Conservation (phyloP, 1,140 invertebrate genomes). For the Microvelia longipes region DNA sequence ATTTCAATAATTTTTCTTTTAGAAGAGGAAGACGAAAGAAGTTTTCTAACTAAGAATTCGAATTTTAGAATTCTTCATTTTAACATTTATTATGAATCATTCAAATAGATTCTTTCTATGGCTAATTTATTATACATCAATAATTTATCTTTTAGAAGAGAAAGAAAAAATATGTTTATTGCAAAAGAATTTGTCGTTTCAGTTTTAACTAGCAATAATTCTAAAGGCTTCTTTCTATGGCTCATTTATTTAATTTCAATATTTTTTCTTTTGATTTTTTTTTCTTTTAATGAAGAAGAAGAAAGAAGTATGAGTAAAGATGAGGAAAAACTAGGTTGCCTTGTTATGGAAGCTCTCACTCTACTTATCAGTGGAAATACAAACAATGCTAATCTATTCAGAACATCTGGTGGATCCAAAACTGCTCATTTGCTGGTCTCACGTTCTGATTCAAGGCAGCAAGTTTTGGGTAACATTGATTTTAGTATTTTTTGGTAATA, state of each 20-base stretch:
- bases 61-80: too few species aligned
- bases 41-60: too few species aligned
- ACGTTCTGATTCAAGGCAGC: constrained; percentile 62
- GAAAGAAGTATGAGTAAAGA: constrained; percentile 34
- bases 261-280: not conserved
- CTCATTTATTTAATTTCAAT: not conserved
- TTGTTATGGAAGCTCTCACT: constrained; percentile 76
- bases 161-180: too few species aligned
- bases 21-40: too few species aligned
- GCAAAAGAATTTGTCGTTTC: too few species aligned
- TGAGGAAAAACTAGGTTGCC: constrained; percentile 60
- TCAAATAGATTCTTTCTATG: too few species aligned
- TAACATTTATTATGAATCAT: too few species aligned
- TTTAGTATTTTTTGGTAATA: not conserved
- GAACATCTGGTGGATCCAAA: constrained; percentile 80
- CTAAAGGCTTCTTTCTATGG: not conserved
- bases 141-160: too few species aligned
- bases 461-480: constrained; percentile 46
- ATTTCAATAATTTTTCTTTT: too few species aligned
- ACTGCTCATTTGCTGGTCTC: constrained; percentile 81
- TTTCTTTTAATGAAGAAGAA: not conserved
- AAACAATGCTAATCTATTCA: constrained; percentile 80
- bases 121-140: too few species aligned
- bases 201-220: not conserved
- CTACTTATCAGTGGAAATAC: constrained; percentile 61